A percentile compares a stretch with the other conserved stretches of the same genome.
phyloP scores from a whole-genome alignment of 2,888 invertebrate genomes.

The Anthophora plumipes region DNA sequence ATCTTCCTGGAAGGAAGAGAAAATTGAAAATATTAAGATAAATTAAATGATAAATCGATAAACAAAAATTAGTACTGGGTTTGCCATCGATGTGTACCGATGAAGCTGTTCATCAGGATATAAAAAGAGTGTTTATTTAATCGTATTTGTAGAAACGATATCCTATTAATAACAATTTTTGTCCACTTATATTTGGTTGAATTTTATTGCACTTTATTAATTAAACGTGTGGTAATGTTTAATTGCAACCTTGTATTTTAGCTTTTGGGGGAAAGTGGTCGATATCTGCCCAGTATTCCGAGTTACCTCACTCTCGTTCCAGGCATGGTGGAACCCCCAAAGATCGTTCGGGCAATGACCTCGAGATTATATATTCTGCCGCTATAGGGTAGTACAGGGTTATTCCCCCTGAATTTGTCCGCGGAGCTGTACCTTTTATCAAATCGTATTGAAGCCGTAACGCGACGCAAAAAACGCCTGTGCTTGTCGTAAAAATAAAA shows the following conservation, averaged over 20 bases:
- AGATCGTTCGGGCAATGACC: slow-evolving; percentile 83
- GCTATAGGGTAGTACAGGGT: slow-evolving; percentile 66
- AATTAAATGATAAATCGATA: background rate
- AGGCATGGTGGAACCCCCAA: slow-evolving; percentile 80
- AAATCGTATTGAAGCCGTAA: slow-evolving; percentile 17
- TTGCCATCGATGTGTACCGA: background rate
- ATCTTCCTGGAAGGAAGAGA: background rate
- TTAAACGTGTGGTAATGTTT: background rate
- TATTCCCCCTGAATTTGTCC: slow-evolving; percentile 60
- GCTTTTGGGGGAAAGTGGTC: slow-evolving; percentile 68
- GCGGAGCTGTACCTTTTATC: slow-evolving; percentile 47
- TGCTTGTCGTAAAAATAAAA: background rate
- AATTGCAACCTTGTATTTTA: slow-evolving; percentile 52
- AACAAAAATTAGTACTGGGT: background rate
- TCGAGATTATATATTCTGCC: slow-evolving; percentile 74
- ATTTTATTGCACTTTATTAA: background rate
- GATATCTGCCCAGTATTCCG: slow-evolving; percentile 71
- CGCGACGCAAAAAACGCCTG: background rate
- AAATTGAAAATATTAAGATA: background rate
- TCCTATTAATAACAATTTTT: background rate
- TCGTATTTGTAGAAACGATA: background rate
- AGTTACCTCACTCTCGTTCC: slow-evolving; percentile 77
- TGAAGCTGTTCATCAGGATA: background rate
- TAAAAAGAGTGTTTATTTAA: background rate
- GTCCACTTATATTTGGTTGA: background rate